A percentile compares a stretch with the other conserved stretches of the same genome.
Evolutionary conservation across 1,140 invertebrate genomes (phyloP).

Genomic region (Bombus sylvicola): DNA sequence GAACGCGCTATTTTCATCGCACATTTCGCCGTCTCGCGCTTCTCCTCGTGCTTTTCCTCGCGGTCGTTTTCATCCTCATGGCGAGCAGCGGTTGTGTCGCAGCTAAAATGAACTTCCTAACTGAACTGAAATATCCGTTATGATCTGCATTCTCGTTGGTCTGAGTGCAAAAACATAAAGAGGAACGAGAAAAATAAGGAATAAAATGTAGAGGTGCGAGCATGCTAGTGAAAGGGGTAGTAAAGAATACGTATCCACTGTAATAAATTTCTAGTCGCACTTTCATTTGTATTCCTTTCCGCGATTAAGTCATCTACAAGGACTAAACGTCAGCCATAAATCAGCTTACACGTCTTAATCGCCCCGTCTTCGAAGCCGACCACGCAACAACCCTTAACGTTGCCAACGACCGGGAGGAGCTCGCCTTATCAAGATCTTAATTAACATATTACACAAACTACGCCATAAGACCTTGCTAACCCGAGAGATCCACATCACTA

Average conservation of each 20-base stretch:
- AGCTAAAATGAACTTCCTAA: conserved; percentile 34
- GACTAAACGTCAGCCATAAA: background rate
- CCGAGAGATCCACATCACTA: background rate
- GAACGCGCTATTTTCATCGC: conserved; percentile 23
- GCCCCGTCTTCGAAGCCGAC: background rate
- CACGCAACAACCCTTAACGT: background rate
- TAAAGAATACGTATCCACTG: too few species aligned
- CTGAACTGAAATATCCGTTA: conserved; percentile 45
- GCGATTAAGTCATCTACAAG: background rate
- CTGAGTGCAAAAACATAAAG: background rate
- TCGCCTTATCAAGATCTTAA: background rate
- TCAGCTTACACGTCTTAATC: conserved; percentile 4
- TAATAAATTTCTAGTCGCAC: too few species aligned
- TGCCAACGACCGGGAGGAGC: background rate
- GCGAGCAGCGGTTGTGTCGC: background rate
- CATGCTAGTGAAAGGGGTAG: too few species aligned
- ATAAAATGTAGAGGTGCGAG: background rate
- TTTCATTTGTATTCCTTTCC: background rate
- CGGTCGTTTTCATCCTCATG: background rate
- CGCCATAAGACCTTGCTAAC: background rate
- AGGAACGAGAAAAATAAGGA: background rate
- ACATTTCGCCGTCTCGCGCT: background rate
- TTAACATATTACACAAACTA: conserved; percentile 1
- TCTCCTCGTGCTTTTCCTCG: background rate
- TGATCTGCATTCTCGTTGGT: conserved; percentile 13